These are phyloP conservation scores for Nilaparvata lugens DNA, from an alignment of 1,140 invertebrate species.

Conservation along the genomic window DNA sequence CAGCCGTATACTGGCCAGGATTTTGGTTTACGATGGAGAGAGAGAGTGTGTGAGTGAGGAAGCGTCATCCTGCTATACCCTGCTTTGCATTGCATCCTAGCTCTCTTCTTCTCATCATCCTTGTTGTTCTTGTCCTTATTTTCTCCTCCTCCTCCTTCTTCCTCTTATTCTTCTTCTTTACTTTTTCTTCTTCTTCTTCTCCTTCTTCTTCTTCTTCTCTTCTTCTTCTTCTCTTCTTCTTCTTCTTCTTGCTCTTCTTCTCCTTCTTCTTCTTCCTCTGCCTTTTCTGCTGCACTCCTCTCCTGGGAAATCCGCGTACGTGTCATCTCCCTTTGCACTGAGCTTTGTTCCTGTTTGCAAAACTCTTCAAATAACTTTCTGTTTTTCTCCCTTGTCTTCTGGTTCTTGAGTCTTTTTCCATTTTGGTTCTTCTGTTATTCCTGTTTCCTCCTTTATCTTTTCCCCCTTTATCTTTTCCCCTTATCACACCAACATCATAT, in stretches of 20 bases:
- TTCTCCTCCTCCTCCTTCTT: no score
- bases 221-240: no score
- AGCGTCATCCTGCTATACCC: no score
- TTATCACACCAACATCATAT: neutral
- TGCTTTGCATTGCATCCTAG: no score
- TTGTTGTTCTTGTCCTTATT: no score
- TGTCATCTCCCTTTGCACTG: neutral
- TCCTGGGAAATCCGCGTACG: neutral
- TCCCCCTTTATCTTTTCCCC: neutral
- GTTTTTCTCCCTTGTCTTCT: neutral
- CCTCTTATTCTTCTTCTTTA: no score
- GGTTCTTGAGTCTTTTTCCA: neutral
- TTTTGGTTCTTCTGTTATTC: neutral
- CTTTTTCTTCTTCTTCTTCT: neutral
- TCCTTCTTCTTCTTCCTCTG: neutral
- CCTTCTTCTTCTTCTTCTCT: no score
- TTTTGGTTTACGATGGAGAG: no score
- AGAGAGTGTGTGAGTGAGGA: no score
- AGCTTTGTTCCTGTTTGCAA: constrained; percentile 2
- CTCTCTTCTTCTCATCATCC: no score
- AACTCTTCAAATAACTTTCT: constrained; percentile 3
- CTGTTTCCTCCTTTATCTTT: neutral
- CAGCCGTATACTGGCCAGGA: no score
- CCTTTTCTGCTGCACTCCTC: neutral
- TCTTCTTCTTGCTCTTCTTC: no score